phyloP scores from a whole-genome alignment of 2,797 vertebrate species.

The Notoglanidium macrostoma region DNA sequence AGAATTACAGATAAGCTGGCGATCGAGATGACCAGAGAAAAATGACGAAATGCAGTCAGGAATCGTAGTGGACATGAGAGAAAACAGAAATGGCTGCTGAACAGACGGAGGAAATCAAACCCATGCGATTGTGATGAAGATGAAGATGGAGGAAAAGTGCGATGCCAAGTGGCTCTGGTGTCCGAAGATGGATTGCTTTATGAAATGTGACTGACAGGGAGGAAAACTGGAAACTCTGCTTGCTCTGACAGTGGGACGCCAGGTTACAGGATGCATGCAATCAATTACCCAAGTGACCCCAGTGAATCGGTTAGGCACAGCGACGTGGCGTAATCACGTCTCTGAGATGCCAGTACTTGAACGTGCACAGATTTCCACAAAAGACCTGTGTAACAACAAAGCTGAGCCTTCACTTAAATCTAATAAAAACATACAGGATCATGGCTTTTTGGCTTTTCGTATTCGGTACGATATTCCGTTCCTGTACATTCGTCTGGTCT shows the following conservation, averaged over 20 bases:
- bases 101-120: slow-evolving; percentile 25
- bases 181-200: slow-evolving; percentile 17
- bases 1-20: neutral
- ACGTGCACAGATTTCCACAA: neutral
- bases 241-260: slow-evolving; percentile 21
- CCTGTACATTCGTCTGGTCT: neutral
- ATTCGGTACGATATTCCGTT: neutral
- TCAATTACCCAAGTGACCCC: slow-evolving; percentile 35
- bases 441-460: neutral
- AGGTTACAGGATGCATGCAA: slow-evolving; percentile 33
- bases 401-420: neutral
- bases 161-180: slow-evolving; percentile 4
- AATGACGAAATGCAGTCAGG: neutral
- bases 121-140: slow-evolving; percentile 31
- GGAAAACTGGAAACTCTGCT: slow-evolving; percentile 10
- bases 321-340: slow-evolving; percentile 12
- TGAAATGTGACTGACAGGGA: slow-evolving; percentile 27
- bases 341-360: neutral
- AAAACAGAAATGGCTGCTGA: neutral
- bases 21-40: neutral
- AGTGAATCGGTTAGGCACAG: slow-evolving; percentile 20
- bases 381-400: neutral
- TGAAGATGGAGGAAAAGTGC: slow-evolving; percentile 8
- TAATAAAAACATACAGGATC: neutral
- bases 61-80: neutral